phyloP scores from a whole-genome alignment of 1,140 invertebrate species.

The Maconellicoccus hirsutus region DNA sequence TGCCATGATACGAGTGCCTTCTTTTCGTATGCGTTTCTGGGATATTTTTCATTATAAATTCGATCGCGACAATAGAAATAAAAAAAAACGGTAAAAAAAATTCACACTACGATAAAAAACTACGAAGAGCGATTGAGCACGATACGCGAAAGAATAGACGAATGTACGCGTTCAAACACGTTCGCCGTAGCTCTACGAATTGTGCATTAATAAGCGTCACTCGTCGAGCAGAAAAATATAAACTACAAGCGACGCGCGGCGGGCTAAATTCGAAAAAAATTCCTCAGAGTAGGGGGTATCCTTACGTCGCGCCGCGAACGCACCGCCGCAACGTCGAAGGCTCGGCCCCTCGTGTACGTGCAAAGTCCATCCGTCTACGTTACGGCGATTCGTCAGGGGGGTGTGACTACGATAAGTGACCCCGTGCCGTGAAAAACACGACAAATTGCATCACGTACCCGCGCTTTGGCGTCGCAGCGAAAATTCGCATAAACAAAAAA shows the following conservation, averaged over 20 bases:
- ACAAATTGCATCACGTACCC: no score
- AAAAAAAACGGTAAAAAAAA: neutral
- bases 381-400: no score
- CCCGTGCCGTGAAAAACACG: no score
- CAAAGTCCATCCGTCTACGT: no score
- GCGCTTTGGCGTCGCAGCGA: no score
- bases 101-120: neutral
- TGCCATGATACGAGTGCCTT: constrained; percentile 10
- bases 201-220: neutral
- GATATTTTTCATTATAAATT: constrained; percentile 2
- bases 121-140: neutral
- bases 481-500: no score
- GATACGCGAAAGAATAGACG: neutral
- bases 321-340: no score
- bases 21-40: constrained; percentile 12
- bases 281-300: no score
- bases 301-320: no score
- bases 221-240: neutral
- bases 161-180: neutral
- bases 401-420: no score
- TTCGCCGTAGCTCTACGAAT: neutral
- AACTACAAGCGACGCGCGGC: neutral
- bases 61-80: neutral
- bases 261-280: no score
- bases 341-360: no score